Base-by-base conservation (phyloP, 2,113 vertebrate genomes). In the Glaucomys volans region DNA sequence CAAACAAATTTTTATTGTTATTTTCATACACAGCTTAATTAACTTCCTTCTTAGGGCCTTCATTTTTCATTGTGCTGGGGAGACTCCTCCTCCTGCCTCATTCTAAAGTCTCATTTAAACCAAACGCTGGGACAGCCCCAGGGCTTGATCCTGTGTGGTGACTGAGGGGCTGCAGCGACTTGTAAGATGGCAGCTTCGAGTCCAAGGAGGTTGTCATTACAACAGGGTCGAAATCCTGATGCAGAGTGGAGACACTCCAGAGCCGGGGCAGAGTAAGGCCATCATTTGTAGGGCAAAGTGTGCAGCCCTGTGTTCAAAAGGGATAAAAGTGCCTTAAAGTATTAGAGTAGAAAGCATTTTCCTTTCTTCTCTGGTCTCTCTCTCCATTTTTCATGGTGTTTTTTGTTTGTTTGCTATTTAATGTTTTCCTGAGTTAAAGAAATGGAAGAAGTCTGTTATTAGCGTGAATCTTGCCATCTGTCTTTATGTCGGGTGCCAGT, bases 221-320 rank as follows among this genome's bases (percentile, higher is more conserved):
- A 42, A 12, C 26, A 4, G 66, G 14, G 42, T 72, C 28, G 6
- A 1, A 18, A 5, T 3, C 9, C 13, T 40, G 17, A 22, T 12
- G 1, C 10, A 1, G 20, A 47, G 8, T 18, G 4, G 2, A 44
- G 64, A 11, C 32, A 1, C 8, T 7, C 20, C 2, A 16, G 24
- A n/a, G 8, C 24, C 1, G 59, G 77, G n/a, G 59, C 9, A 16
- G n/a, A 18, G 67, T 35, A 32, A 28, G 24, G 16, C 3, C 2
- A 10, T 4, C 28, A 13, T 13, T 37, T 13, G 18, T 8, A 12
- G 50, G 50, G 14, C 20, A 1, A 28, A 1, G 7, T 14, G 3
- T 16, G 24, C 37, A 4, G 47, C 54, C 20, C n/a, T 30, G 32
- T 35, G 13, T n/a, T 91, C 40, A 28, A 30, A n/a, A 47, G 47